Base-by-base conservation (phyloP, 2,797 vertebrate species). In the Potorous gilbertii region DNA sequence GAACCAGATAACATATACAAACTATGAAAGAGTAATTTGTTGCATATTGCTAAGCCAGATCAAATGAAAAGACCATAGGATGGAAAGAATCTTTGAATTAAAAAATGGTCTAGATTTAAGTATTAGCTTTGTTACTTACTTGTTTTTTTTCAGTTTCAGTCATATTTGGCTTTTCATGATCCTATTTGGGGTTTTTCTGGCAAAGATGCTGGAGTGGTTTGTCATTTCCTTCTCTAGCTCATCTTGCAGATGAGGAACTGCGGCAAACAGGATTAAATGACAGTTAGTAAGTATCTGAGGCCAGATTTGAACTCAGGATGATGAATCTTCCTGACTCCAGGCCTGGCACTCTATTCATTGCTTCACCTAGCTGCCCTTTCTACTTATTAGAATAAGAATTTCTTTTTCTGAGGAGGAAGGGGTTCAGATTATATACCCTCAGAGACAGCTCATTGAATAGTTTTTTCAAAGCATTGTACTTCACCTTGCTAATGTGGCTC, bases 401-500 rank as follows among this genome's bases (percentile, higher is more conserved):
- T 50, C 52, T 52, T 27, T 81, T n/a, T 12, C 1, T 13, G 31
- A 3, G 24, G n/a, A 5, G n/a, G 29, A 0, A 4, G 40, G 24
- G 3, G 21, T 27, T 10, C 74, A 46, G 50, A 87, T 87, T 50
- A 27, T 3, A 46, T 46, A 87, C 31, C 40, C 8, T 87, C 21
- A 50, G 74, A 87, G 87, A 11, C 54, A 28, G 46, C 87, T 81
- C 57, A 16, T 92, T 95, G 62, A 52, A 31, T 14, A 90, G 12
- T 92, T 90, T 96, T 94, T 92, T 56, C 24, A 91, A 57, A 91
- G 55, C 90, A 50, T 54, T 81, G 24, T 93, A 54, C 92, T 97
- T 96, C 92, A 89, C 97, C 96, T 95, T 81, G 50, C 57, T 90
- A 91, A 56, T 24, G 93, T 93, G 55, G 27, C 55, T 34, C 3